phyloP scores from a whole-genome alignment of 2,888 invertebrate genomes.

The Ormyrus thymus region DNA sequence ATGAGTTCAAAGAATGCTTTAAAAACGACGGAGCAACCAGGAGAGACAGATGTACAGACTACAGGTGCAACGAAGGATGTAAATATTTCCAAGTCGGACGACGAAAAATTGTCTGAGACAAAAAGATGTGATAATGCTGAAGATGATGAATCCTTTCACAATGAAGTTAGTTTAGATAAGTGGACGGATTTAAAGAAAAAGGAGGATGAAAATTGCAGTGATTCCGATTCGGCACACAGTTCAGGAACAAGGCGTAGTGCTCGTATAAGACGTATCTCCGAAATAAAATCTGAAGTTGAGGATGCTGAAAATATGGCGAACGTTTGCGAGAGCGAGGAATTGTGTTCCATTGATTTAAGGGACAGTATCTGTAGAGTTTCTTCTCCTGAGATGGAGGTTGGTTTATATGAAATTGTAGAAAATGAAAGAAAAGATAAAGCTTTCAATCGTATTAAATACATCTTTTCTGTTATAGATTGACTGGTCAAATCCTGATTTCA shows the following conservation, averaged over 20 bases:
- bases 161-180: constrained; percentile 47
- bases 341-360: constrained; percentile 54
- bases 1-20: constrained; percentile 58
- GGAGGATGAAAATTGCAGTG: constrained; percentile 16
- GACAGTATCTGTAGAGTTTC: constrained; percentile 54
- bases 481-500: constrained; percentile 28
- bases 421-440: background rate
- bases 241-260: constrained; percentile 49
- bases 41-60: constrained; percentile 5
- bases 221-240: constrained; percentile 27
- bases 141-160: constrained; percentile 37
- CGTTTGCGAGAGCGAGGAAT: constrained; percentile 48
- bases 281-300: constrained; percentile 44
- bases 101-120: constrained; percentile 64
- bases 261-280: constrained; percentile 52
- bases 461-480: constrained; percentile 25
- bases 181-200: constrained; percentile 25
- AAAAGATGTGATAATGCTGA: constrained; percentile 48
- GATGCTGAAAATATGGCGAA: constrained; percentile 37
- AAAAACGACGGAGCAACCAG: constrained; percentile 36
- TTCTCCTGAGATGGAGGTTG: constrained; percentile 46
- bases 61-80: constrained; percentile 27
- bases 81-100: constrained; percentile 63
- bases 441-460: background rate
- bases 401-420: background rate